phyloP scores from a whole-genome alignment of 2,113 vertebrate species.

The Phrynosoma platyrhinos region DNA sequence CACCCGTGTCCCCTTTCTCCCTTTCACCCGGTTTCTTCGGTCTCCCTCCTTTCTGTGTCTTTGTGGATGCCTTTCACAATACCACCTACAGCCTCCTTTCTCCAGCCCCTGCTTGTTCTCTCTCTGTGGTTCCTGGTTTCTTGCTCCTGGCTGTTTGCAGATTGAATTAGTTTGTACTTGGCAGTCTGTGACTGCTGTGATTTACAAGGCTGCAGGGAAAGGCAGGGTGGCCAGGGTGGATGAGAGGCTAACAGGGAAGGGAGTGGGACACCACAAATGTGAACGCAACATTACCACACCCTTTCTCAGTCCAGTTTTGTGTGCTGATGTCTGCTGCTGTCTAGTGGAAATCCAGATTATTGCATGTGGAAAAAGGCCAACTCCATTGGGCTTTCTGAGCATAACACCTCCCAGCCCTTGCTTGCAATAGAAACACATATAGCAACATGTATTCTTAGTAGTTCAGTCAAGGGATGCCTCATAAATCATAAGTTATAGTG shows the following conservation, averaged over 20 bases:
- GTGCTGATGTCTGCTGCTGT: conserved; percentile 1
- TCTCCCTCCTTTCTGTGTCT: not conserved
- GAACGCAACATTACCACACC: not conserved
- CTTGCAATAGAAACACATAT: not conserved
- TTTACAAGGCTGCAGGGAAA: conserved; percentile 15
- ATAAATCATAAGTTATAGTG: not conserved
- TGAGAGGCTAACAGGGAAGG: not conserved
- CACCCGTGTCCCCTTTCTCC: not conserved
- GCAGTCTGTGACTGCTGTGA: conserved; percentile 4
- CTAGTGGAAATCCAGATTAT: conserved; percentile 3
- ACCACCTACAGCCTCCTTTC: not conserved
- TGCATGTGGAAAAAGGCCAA: not conserved
- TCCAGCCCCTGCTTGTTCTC: not conserved
- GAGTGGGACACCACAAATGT: not conserved
- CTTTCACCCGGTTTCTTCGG: too few species aligned
- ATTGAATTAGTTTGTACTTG: conserved; percentile 29
- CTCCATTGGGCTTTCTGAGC: not conserved
- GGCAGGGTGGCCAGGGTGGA: not conserved
- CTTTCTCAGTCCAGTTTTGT: not conserved
- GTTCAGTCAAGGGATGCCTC: not conserved
- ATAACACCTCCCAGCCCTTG: too few species aligned
- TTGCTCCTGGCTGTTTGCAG: conserved; percentile 17
- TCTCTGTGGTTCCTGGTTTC: not conserved
- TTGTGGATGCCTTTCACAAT: not conserved
- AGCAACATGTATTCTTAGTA: not conserved